Evolutionary conservation across 1,140 invertebrate genomes (phyloP).

Genomic region (Rhagoletis pomonella): DNA sequence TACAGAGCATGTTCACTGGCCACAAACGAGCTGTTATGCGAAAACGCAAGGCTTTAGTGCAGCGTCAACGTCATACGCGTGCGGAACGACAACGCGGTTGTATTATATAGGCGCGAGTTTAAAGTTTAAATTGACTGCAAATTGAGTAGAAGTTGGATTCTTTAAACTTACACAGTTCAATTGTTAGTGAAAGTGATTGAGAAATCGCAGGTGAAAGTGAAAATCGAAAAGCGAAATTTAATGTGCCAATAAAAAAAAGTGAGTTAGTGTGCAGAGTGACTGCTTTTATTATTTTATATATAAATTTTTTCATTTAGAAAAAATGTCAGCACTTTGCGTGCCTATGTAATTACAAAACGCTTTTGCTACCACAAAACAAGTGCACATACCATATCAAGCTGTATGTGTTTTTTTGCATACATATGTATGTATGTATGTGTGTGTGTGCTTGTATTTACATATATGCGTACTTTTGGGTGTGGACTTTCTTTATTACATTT

Average conservation of each 20-base stretch:
- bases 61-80: not conserved
- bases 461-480: not conserved
- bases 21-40: not conserved
- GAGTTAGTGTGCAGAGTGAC: too few relatives aligned
- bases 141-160: not conserved
- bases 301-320: not conserved
- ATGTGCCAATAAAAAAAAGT: too few relatives aligned
- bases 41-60: not conserved
- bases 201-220: too few relatives aligned
- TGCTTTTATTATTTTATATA: too few relatives aligned
- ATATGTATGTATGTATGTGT: not conserved
- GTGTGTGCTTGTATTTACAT: not conserved
- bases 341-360: too few relatives aligned
- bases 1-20: not conserved
- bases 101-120: not conserved
- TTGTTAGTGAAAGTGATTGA: too few relatives aligned
- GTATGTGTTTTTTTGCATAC: not conserved
- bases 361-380: not conserved
- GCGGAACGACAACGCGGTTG: not conserved
- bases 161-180: too few relatives aligned
- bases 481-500: slow-evolving; percentile 51
- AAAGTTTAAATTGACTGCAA: slow-evolving; percentile 6
- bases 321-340: too few relatives aligned
- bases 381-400: not conserved
- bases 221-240: too few relatives aligned